Evolutionary conservation across 2,888 invertebrate species (phyloP).

Genomic region (Nephrotoma guestfalica): DNA sequence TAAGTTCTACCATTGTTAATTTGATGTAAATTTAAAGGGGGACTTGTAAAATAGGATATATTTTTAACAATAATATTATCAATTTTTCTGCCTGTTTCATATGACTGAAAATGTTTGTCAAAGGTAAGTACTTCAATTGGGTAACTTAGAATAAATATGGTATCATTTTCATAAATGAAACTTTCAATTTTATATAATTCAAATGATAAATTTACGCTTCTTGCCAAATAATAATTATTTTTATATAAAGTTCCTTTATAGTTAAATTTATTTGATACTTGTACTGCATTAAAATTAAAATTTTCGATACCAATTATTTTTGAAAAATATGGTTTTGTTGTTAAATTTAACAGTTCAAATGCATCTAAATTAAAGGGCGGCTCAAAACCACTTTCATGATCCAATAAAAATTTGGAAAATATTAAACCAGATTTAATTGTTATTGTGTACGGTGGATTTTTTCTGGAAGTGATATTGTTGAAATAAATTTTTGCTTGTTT

Average conservation of each 20-base stretch:
- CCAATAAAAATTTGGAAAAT: background rate
- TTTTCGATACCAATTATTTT: constrained; percentile 1
- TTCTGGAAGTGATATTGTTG: background rate
- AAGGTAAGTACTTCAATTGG: constrained; percentile 2
- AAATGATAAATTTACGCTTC: background rate
- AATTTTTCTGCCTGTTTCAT: constrained; percentile 1
- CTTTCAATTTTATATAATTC: constrained; percentile 9
- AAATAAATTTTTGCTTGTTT: background rate
- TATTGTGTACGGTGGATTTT: background rate
- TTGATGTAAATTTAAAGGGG: background rate
- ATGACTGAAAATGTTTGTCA: constrained; percentile 6
- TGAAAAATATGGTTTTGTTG: constrained; percentile 1
- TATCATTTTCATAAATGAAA: constrained; percentile 5
- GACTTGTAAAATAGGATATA: background rate
- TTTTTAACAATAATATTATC: constrained; percentile 5
- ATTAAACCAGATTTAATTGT: background rate
- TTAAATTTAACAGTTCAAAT: background rate
- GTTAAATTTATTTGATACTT: constrained; percentile 3
- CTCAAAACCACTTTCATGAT: background rate
- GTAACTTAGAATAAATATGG: constrained; percentile 5
- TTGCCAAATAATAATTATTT: constrained; percentile 7
- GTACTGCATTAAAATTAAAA: background rate
- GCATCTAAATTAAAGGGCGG: background rate
- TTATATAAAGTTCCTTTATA: constrained; percentile 9
- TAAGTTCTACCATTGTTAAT: background rate